Percentiles rank a stretch among this genome's conserved stretches.
Conservation (phyloP, 2,113 vertebrate species). For the Psilopsiagon aymara region DNA sequence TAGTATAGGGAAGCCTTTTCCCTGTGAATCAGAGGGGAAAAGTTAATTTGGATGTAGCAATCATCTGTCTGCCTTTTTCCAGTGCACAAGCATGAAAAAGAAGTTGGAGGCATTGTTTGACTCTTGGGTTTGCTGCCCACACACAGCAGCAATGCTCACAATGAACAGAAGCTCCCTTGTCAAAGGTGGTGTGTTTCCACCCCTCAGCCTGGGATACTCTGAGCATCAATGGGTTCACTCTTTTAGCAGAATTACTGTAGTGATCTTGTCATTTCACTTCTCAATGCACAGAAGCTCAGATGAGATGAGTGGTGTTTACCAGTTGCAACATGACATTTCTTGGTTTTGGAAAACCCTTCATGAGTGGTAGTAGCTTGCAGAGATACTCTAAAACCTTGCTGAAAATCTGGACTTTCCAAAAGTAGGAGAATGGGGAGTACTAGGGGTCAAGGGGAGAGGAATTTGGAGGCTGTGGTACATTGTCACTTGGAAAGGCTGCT, state of each 20-base stretch:
- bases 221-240: not conserved
- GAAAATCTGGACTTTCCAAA: not conserved
- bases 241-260: not conserved
- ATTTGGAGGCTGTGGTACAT: fast-evolving
- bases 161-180: not conserved
- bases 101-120: not conserved
- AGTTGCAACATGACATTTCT: not conserved
- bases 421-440: not conserved
- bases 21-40: not conserved
- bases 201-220: not conserved
- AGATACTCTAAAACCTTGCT: not conserved
- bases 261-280: not conserved
- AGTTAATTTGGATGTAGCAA: not conserved
- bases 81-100: not conserved
- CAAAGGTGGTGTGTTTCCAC: not conserved
- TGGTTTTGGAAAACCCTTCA: not conserved
- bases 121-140: not conserved
- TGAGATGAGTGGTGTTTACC: not conserved
- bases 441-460: not conserved
- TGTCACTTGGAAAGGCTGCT: not conserved
- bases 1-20: not conserved
- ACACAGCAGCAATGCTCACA: not conserved
- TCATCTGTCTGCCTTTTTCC: not conserved
- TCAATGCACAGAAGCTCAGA: not conserved
- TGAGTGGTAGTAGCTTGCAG: not conserved